Conservation (phyloP, 2,113 vertebrate genomes). For the Hucho hucho region DNA sequence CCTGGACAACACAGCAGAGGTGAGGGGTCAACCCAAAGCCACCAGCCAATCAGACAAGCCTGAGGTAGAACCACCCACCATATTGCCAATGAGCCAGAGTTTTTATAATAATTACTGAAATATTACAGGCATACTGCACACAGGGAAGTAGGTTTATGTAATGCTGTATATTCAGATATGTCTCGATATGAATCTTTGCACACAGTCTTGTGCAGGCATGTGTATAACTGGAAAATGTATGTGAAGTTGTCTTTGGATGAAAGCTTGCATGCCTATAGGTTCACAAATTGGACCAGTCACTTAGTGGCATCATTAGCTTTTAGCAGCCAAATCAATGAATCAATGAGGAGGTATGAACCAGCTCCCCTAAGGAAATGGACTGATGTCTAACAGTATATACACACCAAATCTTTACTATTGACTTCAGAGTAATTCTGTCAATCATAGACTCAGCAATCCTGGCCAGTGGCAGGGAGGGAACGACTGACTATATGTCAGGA, state of each 20-base stretch:
- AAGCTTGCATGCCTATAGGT: slow-evolving; percentile 51
- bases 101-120: neutral
- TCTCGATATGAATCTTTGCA: too few relatives aligned
- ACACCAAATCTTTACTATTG: slow-evolving; percentile 69
- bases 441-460: slow-evolving; percentile 39
- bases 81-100: neutral
- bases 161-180: too few relatives aligned
- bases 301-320: slow-evolving; percentile 79
- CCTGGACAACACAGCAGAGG: slow-evolving; percentile 77
- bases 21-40: slow-evolving; percentile 55
- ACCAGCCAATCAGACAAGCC: slow-evolving; percentile 1
- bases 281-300: slow-evolving; percentile 69
- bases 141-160: neutral
- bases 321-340: slow-evolving; percentile 71
- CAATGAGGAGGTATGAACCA: slow-evolving; percentile 72
- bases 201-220: too few relatives aligned
- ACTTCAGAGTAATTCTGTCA: slow-evolving; percentile 71
- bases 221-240: too few relatives aligned
- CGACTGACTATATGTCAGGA: slow-evolving; percentile 71
- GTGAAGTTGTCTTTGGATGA: slow-evolving; percentile 29
- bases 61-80: neutral
- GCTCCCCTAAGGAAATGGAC: slow-evolving; percentile 67
- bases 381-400: slow-evolving; percentile 26
- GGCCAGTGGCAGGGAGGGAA: slow-evolving; percentile 37
- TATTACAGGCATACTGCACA: neutral